These are phyloP conservation scores for Montipora efflorescens DNA, from an alignment of 64 coral and sea anemone genomes.

Conservation along the genomic window DNA sequence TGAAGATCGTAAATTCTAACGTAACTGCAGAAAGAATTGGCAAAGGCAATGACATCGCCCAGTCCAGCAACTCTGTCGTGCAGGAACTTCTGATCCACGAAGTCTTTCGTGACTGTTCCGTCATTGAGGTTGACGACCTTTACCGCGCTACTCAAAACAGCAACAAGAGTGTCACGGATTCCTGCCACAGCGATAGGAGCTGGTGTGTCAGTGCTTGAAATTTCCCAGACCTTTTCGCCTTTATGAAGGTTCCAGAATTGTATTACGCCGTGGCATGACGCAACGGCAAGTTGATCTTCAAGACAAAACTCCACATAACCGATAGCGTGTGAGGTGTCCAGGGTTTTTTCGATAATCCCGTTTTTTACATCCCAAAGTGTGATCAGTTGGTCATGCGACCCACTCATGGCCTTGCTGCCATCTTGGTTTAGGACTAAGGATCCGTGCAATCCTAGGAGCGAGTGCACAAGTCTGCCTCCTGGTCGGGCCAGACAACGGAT, in stretches of 20 bases:
- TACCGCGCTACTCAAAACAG: conserved; percentile 67
- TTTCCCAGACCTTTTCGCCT: conserved; percentile 69
- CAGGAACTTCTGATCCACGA: conserved; percentile 73
- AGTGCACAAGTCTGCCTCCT: conserved; percentile 90
- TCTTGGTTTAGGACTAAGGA: conserved; percentile 64
- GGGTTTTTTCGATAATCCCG: conserved; percentile 62
- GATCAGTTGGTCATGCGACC: conserved; percentile 68
- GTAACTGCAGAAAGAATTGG: conserved; percentile 69
- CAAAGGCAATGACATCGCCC: conserved; percentile 76
- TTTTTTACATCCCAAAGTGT: conserved; percentile 88
- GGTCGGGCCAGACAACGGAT: conserved; percentile 86
- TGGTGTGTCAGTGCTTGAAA: conserved; percentile 58
- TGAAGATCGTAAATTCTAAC: conserved; percentile 83
- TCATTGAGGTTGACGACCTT: conserved; percentile 72
- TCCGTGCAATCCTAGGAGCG: conserved; percentile 77
- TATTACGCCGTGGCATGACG: conserved; percentile 72
- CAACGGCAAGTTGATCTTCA: conserved; percentile 82
- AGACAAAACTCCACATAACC: conserved; percentile 78
- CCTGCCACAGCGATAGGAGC: conserved; percentile 70
- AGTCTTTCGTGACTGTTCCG: conserved; percentile 58
- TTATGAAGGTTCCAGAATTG: conserved; percentile 86
- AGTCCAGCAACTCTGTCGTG: conserved; percentile 82
- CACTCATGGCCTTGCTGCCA: conserved; percentile 78
- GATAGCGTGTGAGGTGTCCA: conserved; percentile 60
- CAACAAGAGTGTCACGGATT: conserved; percentile 68